Evolutionary conservation across 2,888 invertebrate species (phyloP), one percentile per base, ranked within the genome.

Genomic region (Spisula subtruncata): DNA sequence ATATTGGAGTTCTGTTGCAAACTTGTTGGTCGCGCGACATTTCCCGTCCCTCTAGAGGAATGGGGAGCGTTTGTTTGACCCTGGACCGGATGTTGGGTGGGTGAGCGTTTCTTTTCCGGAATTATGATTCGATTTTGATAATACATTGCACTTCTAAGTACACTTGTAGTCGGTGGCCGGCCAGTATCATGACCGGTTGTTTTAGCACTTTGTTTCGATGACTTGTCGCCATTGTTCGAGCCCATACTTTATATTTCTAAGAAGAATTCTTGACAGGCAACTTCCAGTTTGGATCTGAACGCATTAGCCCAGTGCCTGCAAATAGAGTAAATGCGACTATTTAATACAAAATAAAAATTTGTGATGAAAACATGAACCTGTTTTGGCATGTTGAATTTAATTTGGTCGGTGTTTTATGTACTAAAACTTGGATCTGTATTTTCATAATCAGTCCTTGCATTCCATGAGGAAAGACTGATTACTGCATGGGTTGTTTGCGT

Each of bases 61-160:
- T 84, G 75, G 29, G 48, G 29, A 25, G 75, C 51, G 84, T 29
- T 75, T 29, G 54, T 75, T 75, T 75, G 35, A 75, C 75, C 75
- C 75, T 75, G 32, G 18, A 75, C 75, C 75, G 75, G 75, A 20
- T 8, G 71, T 75, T 84, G 84, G 20, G 84, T 75, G 1, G 71
- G 84, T 48, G 84, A 81, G 25, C 84, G 71, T 85, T 82, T 91
- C n/a, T 84, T 83, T 60, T 91, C 92, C 81, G 88, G 88, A 16
- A 91, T 81, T 25, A 92, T 92, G 48, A 92, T 92, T 41, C 92
- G 81, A 81, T 92, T 92, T 60, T 92, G 92, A 32, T 92, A 92
- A 32, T 89, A 92, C 84, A 92, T 89, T 5, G 92, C 92, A 82
- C 92, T 92, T 14, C 92, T 46, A 2, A 92, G 86, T 14, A 92